Percentiles rank a stretch among this genome's conserved stretches.
phyloP scores from a whole-genome alignment of 2,113 vertebrate species.

The Triplophysa rosa region DNA sequence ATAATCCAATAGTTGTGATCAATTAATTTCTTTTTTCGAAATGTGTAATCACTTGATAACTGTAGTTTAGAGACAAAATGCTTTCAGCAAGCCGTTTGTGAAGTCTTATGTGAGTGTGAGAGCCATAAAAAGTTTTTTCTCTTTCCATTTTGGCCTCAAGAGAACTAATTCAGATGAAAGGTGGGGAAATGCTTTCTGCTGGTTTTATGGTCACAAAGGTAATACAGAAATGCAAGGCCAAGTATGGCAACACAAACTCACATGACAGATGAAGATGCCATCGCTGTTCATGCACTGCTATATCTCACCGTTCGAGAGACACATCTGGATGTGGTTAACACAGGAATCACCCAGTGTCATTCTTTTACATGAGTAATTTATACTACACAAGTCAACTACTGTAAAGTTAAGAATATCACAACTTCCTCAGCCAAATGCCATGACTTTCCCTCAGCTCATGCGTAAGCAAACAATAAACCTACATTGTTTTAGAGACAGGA shows the following conservation, averaged over 20 bases:
- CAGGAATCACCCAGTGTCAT: neutral
- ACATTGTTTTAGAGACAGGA: constrained; percentile 48
- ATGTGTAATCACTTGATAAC: too few relatives aligned
- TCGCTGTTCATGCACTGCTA: neutral
- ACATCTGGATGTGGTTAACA: neutral
- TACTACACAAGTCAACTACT: neutral
- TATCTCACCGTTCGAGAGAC: neutral
- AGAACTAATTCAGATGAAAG: constrained; percentile 6
- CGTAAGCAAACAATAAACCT: constrained; percentile 31
- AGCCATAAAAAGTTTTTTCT: neutral
- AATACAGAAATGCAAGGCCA: constrained; percentile 57
- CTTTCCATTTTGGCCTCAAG: neutral
- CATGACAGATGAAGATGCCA: neutral
- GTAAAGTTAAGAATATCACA: neutral
- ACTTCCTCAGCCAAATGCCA: constrained; percentile 5
- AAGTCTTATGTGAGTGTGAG: neutral
- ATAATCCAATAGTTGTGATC: too few relatives aligned
- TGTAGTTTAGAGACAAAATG: neutral
- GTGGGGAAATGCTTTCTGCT: constrained; percentile 68
- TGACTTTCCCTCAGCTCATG: constrained; percentile 2
- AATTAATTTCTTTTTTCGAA: too few relatives aligned
- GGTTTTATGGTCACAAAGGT: constrained; percentile 75
- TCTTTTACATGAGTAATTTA: neutral
- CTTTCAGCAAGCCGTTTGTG: neutral
- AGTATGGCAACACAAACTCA: neutral